These are phyloP conservation scores for Notodonta ziczac DNA, from an alignment of 2,888 invertebrate species.

Conservation along the genomic window DNA sequence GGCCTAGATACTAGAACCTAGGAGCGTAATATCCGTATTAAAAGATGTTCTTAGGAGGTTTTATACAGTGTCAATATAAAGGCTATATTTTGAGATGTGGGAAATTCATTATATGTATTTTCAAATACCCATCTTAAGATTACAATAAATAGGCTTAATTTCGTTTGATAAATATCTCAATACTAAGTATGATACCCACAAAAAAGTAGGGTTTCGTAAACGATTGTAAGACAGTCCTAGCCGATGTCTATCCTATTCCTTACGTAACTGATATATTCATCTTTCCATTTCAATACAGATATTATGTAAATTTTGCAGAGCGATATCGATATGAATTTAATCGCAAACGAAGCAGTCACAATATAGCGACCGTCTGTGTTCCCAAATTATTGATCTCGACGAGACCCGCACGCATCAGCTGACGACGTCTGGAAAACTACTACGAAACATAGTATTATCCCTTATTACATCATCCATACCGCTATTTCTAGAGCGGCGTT, in stretches of 20 bases:
- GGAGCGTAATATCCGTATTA: slow-evolving; percentile 32
- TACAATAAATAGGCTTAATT: too few relatives aligned
- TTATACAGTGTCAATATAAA: slow-evolving; percentile 11
- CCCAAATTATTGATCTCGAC: slow-evolving; percentile 40
- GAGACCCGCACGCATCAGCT: slow-evolving; percentile 37
- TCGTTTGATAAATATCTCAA: too few relatives aligned
- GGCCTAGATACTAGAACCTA: slow-evolving; percentile 36
- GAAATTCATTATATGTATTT: too few relatives aligned
- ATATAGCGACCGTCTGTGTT: slow-evolving; percentile 21
- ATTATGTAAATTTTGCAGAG: neutral
- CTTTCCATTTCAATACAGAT: neutral
- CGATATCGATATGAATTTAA: slow-evolving; percentile 3
- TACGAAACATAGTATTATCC: slow-evolving; percentile 24
- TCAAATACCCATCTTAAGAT: too few relatives aligned
- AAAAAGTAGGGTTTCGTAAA: too few relatives aligned
- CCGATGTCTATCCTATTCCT: too few relatives aligned
- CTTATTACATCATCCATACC: slow-evolving; percentile 33
- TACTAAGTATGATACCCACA: too few relatives aligned
- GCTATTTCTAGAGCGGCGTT: slow-evolving; percentile 29
- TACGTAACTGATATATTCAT: too few relatives aligned
- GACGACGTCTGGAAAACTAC: slow-evolving; percentile 35
- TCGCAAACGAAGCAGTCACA: slow-evolving; percentile 15
- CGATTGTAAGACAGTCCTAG: too few relatives aligned
- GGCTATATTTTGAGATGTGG: too few relatives aligned
- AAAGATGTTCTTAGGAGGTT: slow-evolving; percentile 33